Percentiles rank a stretch among this genome's conserved stretches.
phyloP scores from a whole-genome alignment of 2,888 invertebrate genomes.

The Pandemis cinnamomeana region DNA sequence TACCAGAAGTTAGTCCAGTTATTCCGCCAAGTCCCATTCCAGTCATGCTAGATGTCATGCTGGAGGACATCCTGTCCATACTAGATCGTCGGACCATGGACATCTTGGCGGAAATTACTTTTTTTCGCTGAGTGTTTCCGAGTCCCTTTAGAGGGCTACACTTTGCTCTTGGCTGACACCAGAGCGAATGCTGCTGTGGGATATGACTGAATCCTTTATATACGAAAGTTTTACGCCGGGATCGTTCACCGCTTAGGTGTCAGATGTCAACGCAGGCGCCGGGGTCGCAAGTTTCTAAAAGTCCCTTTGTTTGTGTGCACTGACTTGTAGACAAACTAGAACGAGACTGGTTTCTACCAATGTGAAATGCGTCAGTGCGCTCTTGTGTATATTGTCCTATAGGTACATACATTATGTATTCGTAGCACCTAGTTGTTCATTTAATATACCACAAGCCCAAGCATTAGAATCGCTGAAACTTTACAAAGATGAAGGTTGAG shows the following conservation, averaged over 20 bases:
- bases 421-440: too few species aligned
- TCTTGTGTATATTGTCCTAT: constrained; percentile 8
- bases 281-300: constrained; percentile 61
- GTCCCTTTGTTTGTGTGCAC: constrained; percentile 69
- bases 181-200: constrained; percentile 74
- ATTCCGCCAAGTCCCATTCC: constrained; percentile 81
- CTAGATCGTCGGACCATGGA: constrained; percentile 76
- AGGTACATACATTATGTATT: background rate
- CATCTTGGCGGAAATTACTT: constrained; percentile 60
- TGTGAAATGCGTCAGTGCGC: constrained; percentile 38
- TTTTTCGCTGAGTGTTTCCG: constrained; percentile 48
- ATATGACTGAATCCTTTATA: constrained; percentile 61
- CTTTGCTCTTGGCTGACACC: constrained; percentile 74
- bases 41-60: constrained; percentile 82
- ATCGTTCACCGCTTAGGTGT: constrained; percentile 74
- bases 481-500: background rate
- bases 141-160: constrained; percentile 63
- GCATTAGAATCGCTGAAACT: background rate
- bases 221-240: constrained; percentile 55
- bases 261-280: constrained; percentile 71
- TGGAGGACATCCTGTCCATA: constrained; percentile 82
- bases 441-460: background rate
- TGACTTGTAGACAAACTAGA: constrained; percentile 66
- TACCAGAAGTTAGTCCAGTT: constrained; percentile 75
- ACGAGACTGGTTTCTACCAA: constrained; percentile 42